Evolutionary conservation across 2,113 vertebrate genomes (phyloP), one percentile per base, ranked within the genome.

Genomic region (Psittacula cyanocephala): DNA sequence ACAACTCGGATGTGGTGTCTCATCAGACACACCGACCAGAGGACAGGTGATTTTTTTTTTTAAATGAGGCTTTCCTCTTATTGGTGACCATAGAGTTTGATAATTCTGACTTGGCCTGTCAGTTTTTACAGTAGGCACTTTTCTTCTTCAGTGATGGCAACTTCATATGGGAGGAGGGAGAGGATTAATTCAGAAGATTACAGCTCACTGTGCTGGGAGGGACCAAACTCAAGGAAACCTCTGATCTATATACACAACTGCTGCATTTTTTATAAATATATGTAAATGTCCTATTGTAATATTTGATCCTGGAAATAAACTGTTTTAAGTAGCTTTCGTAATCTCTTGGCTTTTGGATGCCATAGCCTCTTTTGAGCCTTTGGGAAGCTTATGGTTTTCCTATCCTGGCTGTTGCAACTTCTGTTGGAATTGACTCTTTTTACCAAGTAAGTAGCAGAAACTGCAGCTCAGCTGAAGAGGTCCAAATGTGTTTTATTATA

Each of bases 271-370:
- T 98, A 98, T 98, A 98, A 98, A 98, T 98, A 98, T 97, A 95
- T 98, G 98, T 98, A 98, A 98, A 98, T 98, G 97, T 98, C 97
- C 97, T 98, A 95, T 98, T 98, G 97, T 98, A 98, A 98, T 98
- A 98, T 98, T 98, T 98, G 98, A 98, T 97, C 97, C 97, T 98
- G 97, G 96, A 98, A 98, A 98, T 98, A 98, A 97, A 96, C 97
- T 96, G 81, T 97, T 98, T 98, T 98, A 97, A 97, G 70, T 97
- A 98, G 90, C 91, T 96, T 87, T 76, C 43, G 94, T 88, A 83
- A 80, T 65, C 50, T 94, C 57, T 57, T 95, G 59, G 16, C 64
- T 88, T 72, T 85, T 11, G 57, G 43, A 20, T 69, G 68, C 37
- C 2, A 2, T 50, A 41, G 22, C 35, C 50, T 50, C 39, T 55